These are phyloP conservation scores for Platygyra sinensis DNA, from an alignment of 64 coral and sea anemone genomes.

Conservation along the genomic window DNA sequence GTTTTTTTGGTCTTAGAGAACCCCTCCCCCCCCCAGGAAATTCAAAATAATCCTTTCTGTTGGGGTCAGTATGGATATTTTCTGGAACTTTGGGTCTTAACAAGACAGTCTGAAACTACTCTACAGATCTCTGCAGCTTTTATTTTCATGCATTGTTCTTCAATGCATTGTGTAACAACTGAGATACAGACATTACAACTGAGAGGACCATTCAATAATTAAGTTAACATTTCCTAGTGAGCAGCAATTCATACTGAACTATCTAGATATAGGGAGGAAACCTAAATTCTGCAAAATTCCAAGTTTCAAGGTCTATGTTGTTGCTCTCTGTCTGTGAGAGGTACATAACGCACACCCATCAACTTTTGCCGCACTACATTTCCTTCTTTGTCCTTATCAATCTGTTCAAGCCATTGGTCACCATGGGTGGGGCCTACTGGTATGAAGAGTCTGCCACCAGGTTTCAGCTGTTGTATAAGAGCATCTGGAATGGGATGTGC, in stretches of 20 bases:
- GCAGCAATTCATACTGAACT: background rate
- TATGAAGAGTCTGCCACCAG: slow-evolving; percentile 86
- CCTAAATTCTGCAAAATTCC: background rate
- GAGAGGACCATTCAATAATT: no score
- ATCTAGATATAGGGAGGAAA: background rate
- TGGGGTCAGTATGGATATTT: no score
- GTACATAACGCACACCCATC: slow-evolving; percentile 95
- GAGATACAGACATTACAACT: no score
- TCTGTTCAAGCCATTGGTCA: slow-evolving; percentile 92
- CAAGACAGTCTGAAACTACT: no score
- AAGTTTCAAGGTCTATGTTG: slow-evolving; percentile 20
- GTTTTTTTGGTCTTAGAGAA: no score
- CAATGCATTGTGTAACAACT: no score
- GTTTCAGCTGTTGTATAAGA: slow-evolving; percentile 82
- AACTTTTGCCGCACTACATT: slow-evolving; percentile 67
- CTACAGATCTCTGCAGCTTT: no score
- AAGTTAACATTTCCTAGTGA: no score
- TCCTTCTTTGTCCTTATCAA: slow-evolving; percentile 87
- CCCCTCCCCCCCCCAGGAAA: no score
- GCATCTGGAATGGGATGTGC: slow-evolving; percentile 84
- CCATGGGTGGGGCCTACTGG: slow-evolving; percentile 85
- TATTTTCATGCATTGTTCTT: no score
- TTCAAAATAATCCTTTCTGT: no score
- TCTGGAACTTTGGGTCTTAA: no score
- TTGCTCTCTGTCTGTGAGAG: slow-evolving; percentile 78